These are phyloP conservation scores for Alfaro cultratus DNA, from an alignment of 2,797 vertebrate genomes.

Conservation along the genomic window DNA sequence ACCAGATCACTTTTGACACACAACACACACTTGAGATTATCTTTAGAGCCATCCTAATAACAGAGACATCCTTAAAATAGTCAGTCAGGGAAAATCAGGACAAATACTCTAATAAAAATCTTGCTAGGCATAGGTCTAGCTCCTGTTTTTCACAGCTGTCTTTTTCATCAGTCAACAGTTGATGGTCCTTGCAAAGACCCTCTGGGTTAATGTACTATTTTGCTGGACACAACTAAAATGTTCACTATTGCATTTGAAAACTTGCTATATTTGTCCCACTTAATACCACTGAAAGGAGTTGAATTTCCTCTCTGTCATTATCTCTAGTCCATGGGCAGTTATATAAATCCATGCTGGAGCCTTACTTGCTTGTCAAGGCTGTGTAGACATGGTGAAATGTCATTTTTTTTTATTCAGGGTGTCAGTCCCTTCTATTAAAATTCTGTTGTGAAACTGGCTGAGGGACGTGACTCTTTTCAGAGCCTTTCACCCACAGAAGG, in stretches of 20 bases:
- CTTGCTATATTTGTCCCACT: neutral
- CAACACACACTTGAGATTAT: too few relatives aligned
- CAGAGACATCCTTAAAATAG: too few relatives aligned
- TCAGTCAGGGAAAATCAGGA: too few relatives aligned
- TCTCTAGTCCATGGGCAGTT: neutral
- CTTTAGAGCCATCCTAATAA: too few relatives aligned
- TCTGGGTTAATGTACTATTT: neutral
- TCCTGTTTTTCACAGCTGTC: neutral
- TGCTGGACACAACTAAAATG: conserved; percentile 12
- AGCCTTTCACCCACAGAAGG: neutral
- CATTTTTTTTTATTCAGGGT: neutral
- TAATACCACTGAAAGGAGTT: neutral
- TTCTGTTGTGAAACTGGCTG: neutral
- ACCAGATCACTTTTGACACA: too few relatives aligned
- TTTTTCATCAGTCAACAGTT: neutral
- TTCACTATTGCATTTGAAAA: conserved; percentile 49
- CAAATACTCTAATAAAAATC: too few relatives aligned
- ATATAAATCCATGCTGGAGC: neutral
- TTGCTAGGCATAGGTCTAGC: neutral
- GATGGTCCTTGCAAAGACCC: neutral
- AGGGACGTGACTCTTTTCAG: neutral
- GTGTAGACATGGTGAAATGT: neutral
- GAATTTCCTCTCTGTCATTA: neutral
- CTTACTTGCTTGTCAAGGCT: neutral
- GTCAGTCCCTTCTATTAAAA: neutral